Evolutionary conservation across 2,888 invertebrate genomes (phyloP).

Genomic region (Sesia apiformis): DNA sequence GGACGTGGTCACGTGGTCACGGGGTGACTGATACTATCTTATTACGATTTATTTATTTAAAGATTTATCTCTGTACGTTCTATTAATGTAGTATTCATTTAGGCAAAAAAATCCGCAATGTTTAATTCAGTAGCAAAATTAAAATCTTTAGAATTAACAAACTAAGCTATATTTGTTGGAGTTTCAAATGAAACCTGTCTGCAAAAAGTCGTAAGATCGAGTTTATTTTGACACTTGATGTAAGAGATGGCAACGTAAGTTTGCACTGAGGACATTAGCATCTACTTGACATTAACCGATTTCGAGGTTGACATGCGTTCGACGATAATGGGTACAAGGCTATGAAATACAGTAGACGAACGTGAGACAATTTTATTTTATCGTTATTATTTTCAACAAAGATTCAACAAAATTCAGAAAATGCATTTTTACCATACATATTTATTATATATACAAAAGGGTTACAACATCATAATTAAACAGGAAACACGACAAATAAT

Average conservation of each 20-base stretch:
- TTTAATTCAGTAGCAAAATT: slow-evolving; percentile 6
- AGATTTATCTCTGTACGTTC: too few relatives aligned
- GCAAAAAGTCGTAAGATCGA: not conserved
- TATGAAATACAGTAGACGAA: not conserved
- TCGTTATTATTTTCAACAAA: too few relatives aligned
- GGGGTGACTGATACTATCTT: too few relatives aligned
- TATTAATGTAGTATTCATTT: too few relatives aligned
- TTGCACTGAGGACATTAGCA: slow-evolving; percentile 14
- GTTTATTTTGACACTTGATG: not conserved
- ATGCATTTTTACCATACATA: too few relatives aligned
- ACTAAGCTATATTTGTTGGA: not conserved
- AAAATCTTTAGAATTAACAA: slow-evolving; percentile 1
- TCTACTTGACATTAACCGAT: slow-evolving; percentile 14
- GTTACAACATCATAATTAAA: too few relatives aligned
- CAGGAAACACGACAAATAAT: too few relatives aligned
- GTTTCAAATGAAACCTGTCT: not conserved
- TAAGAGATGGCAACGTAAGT: slow-evolving; percentile 2
- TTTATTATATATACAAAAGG: too few relatives aligned
- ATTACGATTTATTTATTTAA: too few relatives aligned
- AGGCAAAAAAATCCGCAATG: not conserved
- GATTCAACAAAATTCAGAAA: too few relatives aligned
- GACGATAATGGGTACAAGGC: not conserved
- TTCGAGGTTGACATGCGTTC: slow-evolving; percentile 8
- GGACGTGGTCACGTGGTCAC: too few relatives aligned
- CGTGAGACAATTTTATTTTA: not conserved